Evolutionary conservation across 2,797 vertebrate species (phyloP).

Genomic region (Danio aesculapii): DNA sequence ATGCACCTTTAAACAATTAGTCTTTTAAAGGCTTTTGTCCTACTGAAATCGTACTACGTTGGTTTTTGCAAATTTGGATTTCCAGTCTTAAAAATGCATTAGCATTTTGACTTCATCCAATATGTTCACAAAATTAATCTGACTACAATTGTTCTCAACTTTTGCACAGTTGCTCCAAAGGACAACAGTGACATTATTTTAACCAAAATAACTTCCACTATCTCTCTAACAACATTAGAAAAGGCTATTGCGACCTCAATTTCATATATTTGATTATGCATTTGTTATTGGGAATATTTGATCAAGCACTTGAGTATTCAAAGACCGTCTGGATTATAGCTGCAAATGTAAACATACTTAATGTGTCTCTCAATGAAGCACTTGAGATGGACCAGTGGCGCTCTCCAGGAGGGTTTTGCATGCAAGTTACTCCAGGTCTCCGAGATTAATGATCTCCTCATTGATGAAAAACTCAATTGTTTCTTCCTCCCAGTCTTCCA

Average conservation of each 20-base stretch:
- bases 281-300: not conserved
- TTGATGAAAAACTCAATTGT: constrained; percentile 99
- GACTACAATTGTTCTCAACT: not conserved
- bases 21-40: not conserved
- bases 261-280: not conserved
- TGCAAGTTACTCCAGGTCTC: constrained; percentile 77
- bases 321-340: not conserved
- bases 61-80: not conserved
- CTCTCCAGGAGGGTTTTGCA: not conserved
- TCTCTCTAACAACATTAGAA: not conserved
- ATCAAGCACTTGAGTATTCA: not conserved
- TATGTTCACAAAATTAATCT: not conserved
- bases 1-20: not conserved
- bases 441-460: constrained; percentile 96
- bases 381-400: not conserved
- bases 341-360: constrained; percentile 7
- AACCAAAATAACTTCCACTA: not conserved
- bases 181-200: not conserved
- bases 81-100: too few species aligned
- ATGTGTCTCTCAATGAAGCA: not conserved
- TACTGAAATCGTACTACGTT: not conserved
- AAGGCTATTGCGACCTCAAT: not conserved
- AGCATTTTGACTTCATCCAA: not conserved
- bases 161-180: not conserved
- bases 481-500: constrained; percentile 99